These are phyloP conservation scores for Hoplostethus mediterraneus DNA, from an alignment of 2,797 vertebrate species.

Conservation along the genomic window DNA sequence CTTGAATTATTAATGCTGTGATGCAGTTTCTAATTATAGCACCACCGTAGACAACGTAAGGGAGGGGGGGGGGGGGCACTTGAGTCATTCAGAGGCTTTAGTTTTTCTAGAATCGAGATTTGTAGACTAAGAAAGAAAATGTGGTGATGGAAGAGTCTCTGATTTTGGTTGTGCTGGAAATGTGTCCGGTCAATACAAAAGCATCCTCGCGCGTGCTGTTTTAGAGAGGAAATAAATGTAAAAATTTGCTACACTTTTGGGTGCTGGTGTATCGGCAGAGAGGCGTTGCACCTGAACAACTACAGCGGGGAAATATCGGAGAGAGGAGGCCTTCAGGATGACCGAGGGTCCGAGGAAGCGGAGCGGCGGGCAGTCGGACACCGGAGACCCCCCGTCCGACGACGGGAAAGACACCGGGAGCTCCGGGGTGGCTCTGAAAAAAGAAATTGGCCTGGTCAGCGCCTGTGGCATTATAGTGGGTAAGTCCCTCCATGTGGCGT, in stretches of 20 bases:
- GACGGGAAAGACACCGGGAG: constrained; percentile 35
- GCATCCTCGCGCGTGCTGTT: background rate
- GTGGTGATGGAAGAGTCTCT: background rate
- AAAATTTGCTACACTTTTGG: background rate
- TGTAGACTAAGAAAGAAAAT: background rate
- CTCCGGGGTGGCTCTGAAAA: constrained; percentile 85
- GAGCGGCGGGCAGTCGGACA: constrained; percentile 52
- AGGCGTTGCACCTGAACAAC: background rate
- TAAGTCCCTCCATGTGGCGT: constrained; percentile 63
- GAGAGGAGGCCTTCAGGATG: constrained; percentile 65
- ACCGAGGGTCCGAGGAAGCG: constrained; percentile 77
- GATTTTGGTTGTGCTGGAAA: background rate
- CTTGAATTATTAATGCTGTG: constrained; percentile 26
- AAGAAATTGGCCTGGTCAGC: constrained; percentile 88
- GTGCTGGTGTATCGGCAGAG: background rate
- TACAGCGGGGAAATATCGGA: background rate
- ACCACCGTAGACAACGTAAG: background rate
- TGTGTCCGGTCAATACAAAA: background rate
- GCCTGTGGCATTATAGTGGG: constrained; percentile 91
- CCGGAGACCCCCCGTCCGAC: constrained; percentile 30
- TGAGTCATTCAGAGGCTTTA: background rate
- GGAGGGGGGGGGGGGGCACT: background rate
- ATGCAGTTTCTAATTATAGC: constrained; percentile 24
- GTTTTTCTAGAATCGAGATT: background rate
- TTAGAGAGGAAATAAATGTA: background rate